Base-by-base conservation (phyloP, 2,113 vertebrate genomes). In the Gambusia affinis region DNA sequence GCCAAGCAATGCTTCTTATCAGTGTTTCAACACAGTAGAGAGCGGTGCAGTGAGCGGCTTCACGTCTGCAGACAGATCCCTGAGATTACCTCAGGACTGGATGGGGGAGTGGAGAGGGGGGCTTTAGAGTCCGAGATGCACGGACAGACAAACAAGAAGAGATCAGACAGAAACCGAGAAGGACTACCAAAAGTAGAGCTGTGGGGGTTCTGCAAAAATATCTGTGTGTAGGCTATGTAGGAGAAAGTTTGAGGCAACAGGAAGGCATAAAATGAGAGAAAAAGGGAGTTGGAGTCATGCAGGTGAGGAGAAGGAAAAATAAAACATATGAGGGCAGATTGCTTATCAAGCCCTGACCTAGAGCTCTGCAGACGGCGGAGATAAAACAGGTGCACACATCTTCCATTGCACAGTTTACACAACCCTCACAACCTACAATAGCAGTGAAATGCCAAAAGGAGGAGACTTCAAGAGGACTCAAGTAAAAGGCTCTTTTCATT, bases 1-100 rank as follows among this genome's bases (percentile, higher is more conserved):
- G 90, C 90, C 85, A 88, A 87, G 88, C 90, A 85, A 73, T 85
- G 85, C 33, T 22, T 86, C 85, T 92, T 92, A 91, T 92, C 90
- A 84, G 87, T 28, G 8, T 84, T 88, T 87, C 80, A 88, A 81
- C 87, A 87, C 84, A 85, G 88, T 83, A 71, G 75, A 85, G 79
- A 87, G 68, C 22, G n/a, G 76, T 72, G 87, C 79, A 27, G 66
- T 83, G 82, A 81, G 54, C 29, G 17, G 77, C 81, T 83, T 87
- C 87, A 85, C 80, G 76, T 89, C 81, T 19, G 80, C 83, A 66
- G 90, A 91, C 88, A 76, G 89, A 89, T 81, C 79, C 85, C 91
- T 83, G 76, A 86, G 90, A 92, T 92, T 90, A 92, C 75, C 77
- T 63, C 2, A 3, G 62, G 39, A 81, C 31, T 73, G 70, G 84